Conservation (phyloP, 2,797 vertebrate species). For the Atherinosoma microstoma region DNA sequence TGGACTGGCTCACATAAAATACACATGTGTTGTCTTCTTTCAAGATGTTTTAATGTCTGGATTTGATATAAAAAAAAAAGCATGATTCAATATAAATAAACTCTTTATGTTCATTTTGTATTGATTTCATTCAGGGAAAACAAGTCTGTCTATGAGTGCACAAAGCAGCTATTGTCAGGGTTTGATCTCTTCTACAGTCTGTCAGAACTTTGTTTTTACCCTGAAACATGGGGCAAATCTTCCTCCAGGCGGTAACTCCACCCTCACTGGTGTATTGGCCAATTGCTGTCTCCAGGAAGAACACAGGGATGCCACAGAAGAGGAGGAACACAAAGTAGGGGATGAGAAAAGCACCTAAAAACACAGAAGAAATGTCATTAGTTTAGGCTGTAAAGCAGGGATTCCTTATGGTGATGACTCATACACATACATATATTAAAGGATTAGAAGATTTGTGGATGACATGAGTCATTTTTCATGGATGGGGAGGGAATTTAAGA, state of each 20-base stretch:
- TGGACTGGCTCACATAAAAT: neutral
- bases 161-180: constrained; percentile 13
- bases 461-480: neutral
- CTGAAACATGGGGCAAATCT: constrained; percentile 94
- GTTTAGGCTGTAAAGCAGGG: neutral
- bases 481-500: neutral
- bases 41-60: neutral
- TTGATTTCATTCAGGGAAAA: neutral
- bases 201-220: constrained; percentile 77
- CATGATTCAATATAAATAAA: neutral
- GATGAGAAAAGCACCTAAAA: constrained; percentile 92
- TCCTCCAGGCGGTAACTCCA: constrained; percentile 93
- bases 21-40: neutral
- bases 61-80: neutral
- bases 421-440: neutral
- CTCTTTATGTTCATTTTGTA: neutral
- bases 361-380: neutral
- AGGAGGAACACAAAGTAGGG: constrained; percentile 94
- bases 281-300: constrained; percentile 92
- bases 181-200: neutral
- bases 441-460: neutral
- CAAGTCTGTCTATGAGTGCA: neutral
- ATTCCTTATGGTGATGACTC: neutral
- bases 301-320: constrained; percentile 91
- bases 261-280: constrained; percentile 96